Evolutionary conservation across 2,888 invertebrate genomes (phyloP).

Genomic region (Troides oblongomaculatus): DNA sequence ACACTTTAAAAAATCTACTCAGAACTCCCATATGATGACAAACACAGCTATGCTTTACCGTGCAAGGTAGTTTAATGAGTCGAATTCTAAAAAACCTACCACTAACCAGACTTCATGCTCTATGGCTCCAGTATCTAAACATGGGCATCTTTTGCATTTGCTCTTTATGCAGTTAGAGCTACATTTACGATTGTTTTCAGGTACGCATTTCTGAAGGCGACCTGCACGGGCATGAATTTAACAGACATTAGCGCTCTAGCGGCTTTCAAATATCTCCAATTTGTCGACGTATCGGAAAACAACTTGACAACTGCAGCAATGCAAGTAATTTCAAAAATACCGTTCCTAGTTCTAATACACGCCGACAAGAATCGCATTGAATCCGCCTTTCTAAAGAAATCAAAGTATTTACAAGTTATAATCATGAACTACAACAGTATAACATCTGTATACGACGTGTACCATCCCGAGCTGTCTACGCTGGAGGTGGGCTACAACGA

Average conservation of each 20-base stretch:
- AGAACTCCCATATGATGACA: too few relatives aligned
- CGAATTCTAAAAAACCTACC: too few relatives aligned
- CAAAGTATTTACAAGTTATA: constrained; percentile 81
- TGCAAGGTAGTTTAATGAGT: too few relatives aligned
- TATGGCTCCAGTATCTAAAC: too few relatives aligned
- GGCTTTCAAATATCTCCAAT: constrained; percentile 77
- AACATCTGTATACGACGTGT: constrained; percentile 70
- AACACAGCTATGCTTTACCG: too few relatives aligned
- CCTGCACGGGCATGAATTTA: constrained; percentile 68
- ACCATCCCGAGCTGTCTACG: constrained; percentile 77
- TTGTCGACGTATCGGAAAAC: constrained; percentile 80
- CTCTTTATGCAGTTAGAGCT: too few relatives aligned
- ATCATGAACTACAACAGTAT: constrained; percentile 78
- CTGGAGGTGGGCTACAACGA: constrained; percentile 77
- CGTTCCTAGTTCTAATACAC: constrained; percentile 77
- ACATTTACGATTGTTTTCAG: constrained; percentile 43
- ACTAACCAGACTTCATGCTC: too few relatives aligned
- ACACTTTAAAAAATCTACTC: too few relatives aligned
- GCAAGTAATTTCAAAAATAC: constrained; percentile 72
- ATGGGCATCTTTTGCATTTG: too few relatives aligned
- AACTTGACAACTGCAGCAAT: constrained; percentile 67
- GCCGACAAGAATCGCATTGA: constrained; percentile 77
- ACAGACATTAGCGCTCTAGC: constrained; percentile 75
- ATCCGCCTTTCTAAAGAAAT: constrained; percentile 69
- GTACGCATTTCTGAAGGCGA: constrained; percentile 81